These are phyloP conservation scores for Macrostomum lignano DNA, from an alignment of 1,140 invertebrate species.

Conservation along the genomic window DNA sequence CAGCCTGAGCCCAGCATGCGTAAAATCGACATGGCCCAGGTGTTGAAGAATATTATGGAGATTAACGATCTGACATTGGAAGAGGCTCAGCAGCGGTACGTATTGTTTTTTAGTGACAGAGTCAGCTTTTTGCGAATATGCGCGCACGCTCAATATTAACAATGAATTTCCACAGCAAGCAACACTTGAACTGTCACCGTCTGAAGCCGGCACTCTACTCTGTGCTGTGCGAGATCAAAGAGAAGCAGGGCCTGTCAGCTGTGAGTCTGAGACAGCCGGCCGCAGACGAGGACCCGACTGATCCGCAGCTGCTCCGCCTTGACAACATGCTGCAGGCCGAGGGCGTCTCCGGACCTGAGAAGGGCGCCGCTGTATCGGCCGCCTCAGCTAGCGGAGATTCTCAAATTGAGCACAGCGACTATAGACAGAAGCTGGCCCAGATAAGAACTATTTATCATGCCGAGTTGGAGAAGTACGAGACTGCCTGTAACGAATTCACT, in stretches of 20 bases:
- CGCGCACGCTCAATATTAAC: no score
- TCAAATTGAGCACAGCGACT: conserved; percentile 87
- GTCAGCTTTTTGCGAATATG: no score
- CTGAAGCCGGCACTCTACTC: conserved; percentile 29
- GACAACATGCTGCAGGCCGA: conserved; percentile 99
- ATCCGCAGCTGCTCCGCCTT: conserved; percentile 86
- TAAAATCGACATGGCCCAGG: no score
- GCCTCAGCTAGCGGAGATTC: conserved; percentile 5
- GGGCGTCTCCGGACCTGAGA: conserved; percentile 86
- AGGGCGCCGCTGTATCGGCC: conserved; percentile 35
- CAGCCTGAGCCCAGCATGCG: no score
- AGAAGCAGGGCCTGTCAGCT: conserved; percentile 20
- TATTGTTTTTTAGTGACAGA: no score
- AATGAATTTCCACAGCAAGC: no score
- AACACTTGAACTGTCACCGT: conserved; percentile 27
- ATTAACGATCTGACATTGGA: no score
- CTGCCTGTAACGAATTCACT: conserved; percentile 94
- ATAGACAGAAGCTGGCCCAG: conserved; percentile 87
- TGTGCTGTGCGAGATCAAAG: conserved; percentile 30
- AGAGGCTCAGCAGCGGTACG: no score
- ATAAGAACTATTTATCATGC: conserved; percentile 96
- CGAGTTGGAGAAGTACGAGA: conserved; percentile 93
- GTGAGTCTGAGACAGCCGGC: conserved; percentile 8
- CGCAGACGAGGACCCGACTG: conserved; percentile 38
- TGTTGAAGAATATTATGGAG: no score